Conservation (phyloP, 2,797 vertebrate genomes). For the Takifugu ocellatus region DNA sequence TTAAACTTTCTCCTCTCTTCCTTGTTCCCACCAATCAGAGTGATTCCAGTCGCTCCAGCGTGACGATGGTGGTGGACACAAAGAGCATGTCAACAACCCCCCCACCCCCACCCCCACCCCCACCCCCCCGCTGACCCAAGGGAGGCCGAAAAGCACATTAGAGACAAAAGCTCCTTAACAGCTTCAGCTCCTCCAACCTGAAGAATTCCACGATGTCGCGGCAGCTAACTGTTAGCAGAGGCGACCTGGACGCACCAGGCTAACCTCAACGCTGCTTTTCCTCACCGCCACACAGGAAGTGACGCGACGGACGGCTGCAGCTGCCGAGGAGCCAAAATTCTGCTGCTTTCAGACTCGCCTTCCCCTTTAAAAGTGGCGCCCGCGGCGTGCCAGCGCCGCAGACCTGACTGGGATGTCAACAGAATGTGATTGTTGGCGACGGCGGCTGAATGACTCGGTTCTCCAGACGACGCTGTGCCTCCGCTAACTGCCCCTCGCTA, state of each 20-base stretch:
- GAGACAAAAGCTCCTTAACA: constrained; percentile 71
- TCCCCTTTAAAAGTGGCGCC: constrained; percentile 38
- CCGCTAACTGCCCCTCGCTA: constrained; percentile 40
- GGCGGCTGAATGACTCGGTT: constrained; percentile 51
- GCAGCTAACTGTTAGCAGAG: neutral
- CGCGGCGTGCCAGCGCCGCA: constrained; percentile 31
- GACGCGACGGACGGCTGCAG: neutral
- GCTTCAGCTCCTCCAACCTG: constrained; percentile 37
- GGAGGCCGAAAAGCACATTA: constrained; percentile 67
- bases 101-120: constrained; percentile 30
- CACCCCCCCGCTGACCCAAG: constrained; percentile 46
- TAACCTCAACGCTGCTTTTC: too few species aligned
- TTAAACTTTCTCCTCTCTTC: neutral
- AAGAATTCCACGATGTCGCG: too few species aligned
- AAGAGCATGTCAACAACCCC: constrained; percentile 63
- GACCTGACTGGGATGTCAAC: constrained; percentile 63
- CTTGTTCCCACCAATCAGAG: constrained; percentile 36
- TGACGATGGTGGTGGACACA: constrained; percentile 56
- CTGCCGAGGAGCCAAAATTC: neutral
- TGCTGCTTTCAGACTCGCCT: constrained; percentile 1
- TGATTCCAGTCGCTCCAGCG: constrained; percentile 44
- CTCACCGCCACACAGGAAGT: too few species aligned
- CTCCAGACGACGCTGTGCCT: constrained; percentile 14
- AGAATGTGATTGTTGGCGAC: constrained; percentile 59
- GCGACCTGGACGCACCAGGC: too few species aligned